phyloP scores from a whole-genome alignment of 2,113 vertebrate species.

The Tyto alba region DNA sequence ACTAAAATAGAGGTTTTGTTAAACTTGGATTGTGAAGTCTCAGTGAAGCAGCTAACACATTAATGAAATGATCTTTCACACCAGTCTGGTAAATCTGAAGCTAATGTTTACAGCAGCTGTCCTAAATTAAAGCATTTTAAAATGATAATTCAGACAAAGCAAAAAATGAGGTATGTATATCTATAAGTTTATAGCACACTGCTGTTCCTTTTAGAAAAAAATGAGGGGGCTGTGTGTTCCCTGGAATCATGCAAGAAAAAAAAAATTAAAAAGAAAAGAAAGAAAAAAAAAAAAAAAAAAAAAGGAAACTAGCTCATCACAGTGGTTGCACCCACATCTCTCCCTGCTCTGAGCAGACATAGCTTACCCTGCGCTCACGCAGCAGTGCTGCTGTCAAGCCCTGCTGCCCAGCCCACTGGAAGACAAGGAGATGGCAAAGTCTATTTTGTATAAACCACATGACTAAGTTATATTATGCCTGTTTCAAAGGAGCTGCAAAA shows the following conservation, averaged over 20 bases:
- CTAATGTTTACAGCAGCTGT: conserved; percentile 34
- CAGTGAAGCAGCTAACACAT: conserved; percentile 2
- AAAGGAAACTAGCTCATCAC: background rate
- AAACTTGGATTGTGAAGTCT: conserved; percentile 17
- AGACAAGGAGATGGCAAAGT: background rate
- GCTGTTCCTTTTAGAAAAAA: background rate
- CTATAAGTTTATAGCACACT: background rate
- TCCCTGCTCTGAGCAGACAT: background rate
- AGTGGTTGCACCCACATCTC: background rate
- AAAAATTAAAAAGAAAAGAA: background rate
- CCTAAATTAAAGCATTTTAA: conserved; percentile 7
- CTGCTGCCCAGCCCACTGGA: background rate
- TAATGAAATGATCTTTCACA: conserved; percentile 28
- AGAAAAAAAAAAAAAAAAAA: too few relatives aligned
- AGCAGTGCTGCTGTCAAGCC: background rate
- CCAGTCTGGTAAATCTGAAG: conserved; percentile 18
- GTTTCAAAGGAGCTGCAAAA: conserved; percentile 9
- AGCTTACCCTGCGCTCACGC: background rate
- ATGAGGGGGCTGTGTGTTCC: background rate
- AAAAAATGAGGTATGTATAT: background rate
- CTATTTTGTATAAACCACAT: background rate
- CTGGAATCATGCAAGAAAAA: background rate
- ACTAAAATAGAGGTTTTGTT: background rate
- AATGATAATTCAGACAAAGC: conserved; percentile 48
- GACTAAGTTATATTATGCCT: background rate